A percentile compares a stretch with the other conserved stretches of the same genome.
phyloP scores from a whole-genome alignment of 1,140 invertebrate genomes.

The Neotoxoptera formosana region DNA sequence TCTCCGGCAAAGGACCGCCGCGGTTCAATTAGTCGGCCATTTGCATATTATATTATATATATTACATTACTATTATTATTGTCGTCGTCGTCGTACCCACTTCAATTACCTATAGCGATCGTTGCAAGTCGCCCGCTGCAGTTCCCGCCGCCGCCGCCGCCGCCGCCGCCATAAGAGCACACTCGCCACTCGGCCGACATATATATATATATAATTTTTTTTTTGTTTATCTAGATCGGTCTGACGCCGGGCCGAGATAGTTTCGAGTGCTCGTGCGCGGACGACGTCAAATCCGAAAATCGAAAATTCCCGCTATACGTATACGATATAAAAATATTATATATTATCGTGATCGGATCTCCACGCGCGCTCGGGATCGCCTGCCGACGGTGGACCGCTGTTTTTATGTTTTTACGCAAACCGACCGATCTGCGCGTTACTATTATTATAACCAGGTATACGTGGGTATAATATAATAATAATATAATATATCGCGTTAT shows the following conservation, averaged over 20 bases:
- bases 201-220: neutral
- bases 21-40: conserved; percentile 53
- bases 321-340: neutral
- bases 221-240: conserved; percentile 19
- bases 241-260: conserved; percentile 3
- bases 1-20: neutral
- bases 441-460: neutral
- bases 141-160: neutral
- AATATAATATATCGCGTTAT: neutral
- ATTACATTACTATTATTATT: conserved; percentile 10
- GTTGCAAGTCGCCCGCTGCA: neutral
- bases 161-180: neutral
- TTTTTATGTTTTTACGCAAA: neutral
- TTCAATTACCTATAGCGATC: conserved; percentile 19
- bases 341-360: neutral
- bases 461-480: neutral
- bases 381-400: neutral
- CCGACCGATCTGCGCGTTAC: neutral
- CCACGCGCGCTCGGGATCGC: neutral
- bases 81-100: neutral
- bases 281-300: neutral
- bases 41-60: conserved; percentile 13
- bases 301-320: neutral
- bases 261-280: neutral
- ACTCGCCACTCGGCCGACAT: neutral